Base-by-base conservation (phyloP, 92 coral and sea anemone species). In the Anthopleura xanthogrammica region DNA sequence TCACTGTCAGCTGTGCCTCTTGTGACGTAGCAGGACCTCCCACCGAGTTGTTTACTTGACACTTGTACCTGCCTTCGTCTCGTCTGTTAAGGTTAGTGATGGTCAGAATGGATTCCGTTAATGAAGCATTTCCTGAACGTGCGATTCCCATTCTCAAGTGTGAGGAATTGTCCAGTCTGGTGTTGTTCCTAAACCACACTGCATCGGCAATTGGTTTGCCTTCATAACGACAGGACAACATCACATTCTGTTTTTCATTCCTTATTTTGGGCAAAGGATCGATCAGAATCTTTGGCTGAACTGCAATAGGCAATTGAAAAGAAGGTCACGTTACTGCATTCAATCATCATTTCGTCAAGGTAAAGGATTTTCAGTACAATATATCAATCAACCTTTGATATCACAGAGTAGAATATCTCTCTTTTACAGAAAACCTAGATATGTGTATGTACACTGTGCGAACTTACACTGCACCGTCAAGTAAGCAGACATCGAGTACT, bases 31-130 rank as follows among this genome's bases (percentile, higher is more conserved):
- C 75, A n/a, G 72, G 72, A 13, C 64, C 60, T 41, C 52, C 43
- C 40, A 79, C 29, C 13, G 24, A 76, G 77, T 90, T 90, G 11
- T 36, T 12, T 22, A 86, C 88, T 16, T 78, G 58, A 75, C 92
- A 90, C 20, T 39, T 54, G 72, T 86, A 90, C 4, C 57, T 60
- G 43, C 89, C 90, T 58, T 83, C 87, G 75, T 90, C 92, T 29
- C 24, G 55, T 60, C 86, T 75, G 20, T 76, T 62, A 22, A 86
- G 60, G 52, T 79, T 83, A 23, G 62, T 60, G 76, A 90, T 86
- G 60, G 85, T 86, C 75, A 90, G 85, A 13, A 87, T 52, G 24
- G 87, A 77, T 13, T 1, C 65, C 50, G 12, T 80, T 16, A 24
- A 42, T 2, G 17, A 23, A 19, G 13, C 65, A 40, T 68, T 56